phyloP scores from a whole-genome alignment of 2,113 vertebrate species.

The Oophaga pumilio region DNA sequence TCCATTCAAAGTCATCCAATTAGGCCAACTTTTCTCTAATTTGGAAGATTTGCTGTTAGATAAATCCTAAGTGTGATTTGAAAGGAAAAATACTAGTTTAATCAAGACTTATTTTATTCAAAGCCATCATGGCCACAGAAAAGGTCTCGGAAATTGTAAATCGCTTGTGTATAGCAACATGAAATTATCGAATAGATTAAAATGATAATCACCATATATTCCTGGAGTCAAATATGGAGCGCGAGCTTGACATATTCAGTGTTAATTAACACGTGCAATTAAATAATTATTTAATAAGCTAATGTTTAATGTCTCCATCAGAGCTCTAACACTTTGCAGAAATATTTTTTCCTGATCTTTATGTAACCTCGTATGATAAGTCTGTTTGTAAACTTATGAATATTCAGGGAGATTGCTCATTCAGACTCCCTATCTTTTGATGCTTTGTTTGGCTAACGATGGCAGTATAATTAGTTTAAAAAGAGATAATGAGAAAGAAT shows the following conservation, averaged over 20 bases:
- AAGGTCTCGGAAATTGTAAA: not conserved
- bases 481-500: conserved; percentile 57
- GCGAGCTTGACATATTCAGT: conserved; percentile 15
- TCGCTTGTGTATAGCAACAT: not conserved
- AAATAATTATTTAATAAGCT: conserved; percentile 37
- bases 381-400: conserved; percentile 51
- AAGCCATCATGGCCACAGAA: not conserved
- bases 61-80: not conserved
- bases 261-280: conserved; percentile 38
- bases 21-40: too few relatives aligned
- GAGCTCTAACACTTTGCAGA: conserved; percentile 23
- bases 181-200: conserved; percentile 1
- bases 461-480: conserved; percentile 58
- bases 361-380: conserved; percentile 39
- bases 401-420: conserved; percentile 31
- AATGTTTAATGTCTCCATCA: conserved; percentile 38
- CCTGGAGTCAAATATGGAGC: conserved; percentile 24
- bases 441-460: conserved; percentile 57
- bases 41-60: not conserved
- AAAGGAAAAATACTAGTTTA: not conserved
- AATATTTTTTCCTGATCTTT: conserved; percentile 39
- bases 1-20: too few relatives aligned
- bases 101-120: not conserved
- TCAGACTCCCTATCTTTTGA: conserved; percentile 51
- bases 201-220: conserved; percentile 1